Base-by-base conservation (phyloP, 2,888 invertebrate species). In the Pyrocoelia pectoralis region DNA sequence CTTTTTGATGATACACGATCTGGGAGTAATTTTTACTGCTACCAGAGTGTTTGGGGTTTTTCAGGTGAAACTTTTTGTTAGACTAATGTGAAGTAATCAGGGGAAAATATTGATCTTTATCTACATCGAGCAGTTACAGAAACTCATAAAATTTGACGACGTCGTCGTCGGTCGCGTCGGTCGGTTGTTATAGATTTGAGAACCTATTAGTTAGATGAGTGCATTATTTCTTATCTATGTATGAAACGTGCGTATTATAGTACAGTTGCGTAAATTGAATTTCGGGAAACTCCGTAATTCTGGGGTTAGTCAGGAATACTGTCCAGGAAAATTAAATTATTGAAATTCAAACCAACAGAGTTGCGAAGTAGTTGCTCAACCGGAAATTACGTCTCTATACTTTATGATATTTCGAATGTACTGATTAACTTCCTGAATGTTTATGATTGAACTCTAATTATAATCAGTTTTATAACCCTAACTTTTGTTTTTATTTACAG, bases 401-500 rank as follows among this genome's bases (percentile, higher is more conserved):
- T 41, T 57, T 17, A 28, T 28, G 14, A 50, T 57, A 41, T 57
- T 51, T 58, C 43, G 29, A 58, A 43, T 41, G 51, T 13, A 24
- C 18, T 38, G 29, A 33, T 33, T 50, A 50, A 33, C 33, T 33
- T 33, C 33, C 33, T 33, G 14, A 13, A 13, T 29, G 33, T 14
- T 52, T 14, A 29, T 17, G 13, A 12, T 52, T 33, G 8, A 33
- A 14, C 33, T 9, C 14, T 28, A 24, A 29, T 29, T 52, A 33
- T 24, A 29, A 51, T n/a, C 14, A 3, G 12, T 29, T 13, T 28
- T 24, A n/a, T n/a, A 24, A 18, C 12, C n/a, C 28, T 28, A 49
- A 18, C 12, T 6, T 29, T 12, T 43, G 13, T 15, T 33, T 52
- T 54, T 40, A 10, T 58, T 76, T 82, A 19, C 80, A 95, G 95